Conservation (phyloP, 2,888 invertebrate genomes). For the Leptopilina drosophilae region DNA sequence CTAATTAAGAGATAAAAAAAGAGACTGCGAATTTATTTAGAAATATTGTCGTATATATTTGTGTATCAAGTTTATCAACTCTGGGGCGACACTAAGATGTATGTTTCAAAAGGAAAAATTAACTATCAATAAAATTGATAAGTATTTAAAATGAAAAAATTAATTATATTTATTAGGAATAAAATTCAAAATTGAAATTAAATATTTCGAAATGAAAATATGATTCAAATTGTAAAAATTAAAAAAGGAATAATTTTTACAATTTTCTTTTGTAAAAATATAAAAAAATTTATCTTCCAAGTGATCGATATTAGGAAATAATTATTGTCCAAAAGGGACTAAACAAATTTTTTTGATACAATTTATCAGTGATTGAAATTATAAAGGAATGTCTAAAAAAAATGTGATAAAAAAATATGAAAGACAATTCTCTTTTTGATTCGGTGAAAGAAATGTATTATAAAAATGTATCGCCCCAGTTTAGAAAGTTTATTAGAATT, state of each 20-base stretch:
- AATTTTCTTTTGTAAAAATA: too few species aligned
- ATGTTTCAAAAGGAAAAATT: not conserved
- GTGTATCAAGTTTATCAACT: slow-evolving; percentile 17
- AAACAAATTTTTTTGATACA: not conserved
- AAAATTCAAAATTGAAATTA: too few species aligned
- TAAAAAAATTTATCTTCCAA: too few species aligned
- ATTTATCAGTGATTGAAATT: not conserved
- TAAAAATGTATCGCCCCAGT: slow-evolving; percentile 33
- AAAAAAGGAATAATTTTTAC: not conserved
- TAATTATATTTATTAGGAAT: too few species aligned
- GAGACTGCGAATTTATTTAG: slow-evolving; percentile 35
- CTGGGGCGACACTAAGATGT: slow-evolving; percentile 25
- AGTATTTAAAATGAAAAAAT: too few species aligned
- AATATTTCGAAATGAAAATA: too few species aligned
- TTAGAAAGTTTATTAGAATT: not conserved
- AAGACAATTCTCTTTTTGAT: not conserved
- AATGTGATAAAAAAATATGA: slow-evolving; percentile 21
- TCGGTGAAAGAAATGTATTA: not conserved
- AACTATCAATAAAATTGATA: slow-evolving; percentile 32
- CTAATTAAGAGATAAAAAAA: slow-evolving; percentile 12
- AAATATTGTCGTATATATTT: slow-evolving; percentile 5
- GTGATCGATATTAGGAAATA: not conserved
- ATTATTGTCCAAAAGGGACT: not conserved
- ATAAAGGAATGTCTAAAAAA: slow-evolving; percentile 3
- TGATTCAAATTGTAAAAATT: not conserved